A percentile compares a stretch with the other conserved stretches of the same genome.
phyloP scores from a whole-genome alignment of 2,797 vertebrate species.

The Artibeus lituratus region DNA sequence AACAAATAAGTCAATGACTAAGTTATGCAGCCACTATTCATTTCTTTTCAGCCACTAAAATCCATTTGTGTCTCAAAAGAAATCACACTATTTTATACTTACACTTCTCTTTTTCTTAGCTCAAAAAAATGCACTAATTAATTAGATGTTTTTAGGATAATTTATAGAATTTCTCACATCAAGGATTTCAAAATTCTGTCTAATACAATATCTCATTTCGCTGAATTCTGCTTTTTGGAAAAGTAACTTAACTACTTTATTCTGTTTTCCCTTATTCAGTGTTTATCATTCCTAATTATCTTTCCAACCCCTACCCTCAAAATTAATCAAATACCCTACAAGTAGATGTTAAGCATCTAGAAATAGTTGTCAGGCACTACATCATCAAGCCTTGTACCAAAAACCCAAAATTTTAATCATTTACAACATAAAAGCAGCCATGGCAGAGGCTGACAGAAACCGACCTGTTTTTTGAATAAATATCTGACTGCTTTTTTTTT shows the following conservation, averaged over 20 bases:
- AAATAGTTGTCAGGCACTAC: slow-evolving; percentile 74
- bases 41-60: neutral
- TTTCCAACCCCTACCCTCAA: neutral
- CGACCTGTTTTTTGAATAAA: slow-evolving; percentile 74
- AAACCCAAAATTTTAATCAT: slow-evolving; percentile 76
- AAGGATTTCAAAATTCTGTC: slow-evolving; percentile 7
- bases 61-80: neutral
- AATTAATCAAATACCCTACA: slow-evolving; percentile 43
- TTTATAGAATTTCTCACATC: neutral
- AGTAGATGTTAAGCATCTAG: slow-evolving; percentile 70
- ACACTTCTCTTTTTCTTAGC: neutral
- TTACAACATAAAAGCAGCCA: slow-evolving; percentile 77
- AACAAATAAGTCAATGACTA: neutral
- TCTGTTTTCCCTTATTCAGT: neutral
- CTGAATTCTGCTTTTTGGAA: neutral
- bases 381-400: slow-evolving; percentile 74
- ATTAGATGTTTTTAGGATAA: neutral
- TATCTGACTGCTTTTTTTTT: slow-evolving; percentile 49
- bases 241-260: slow-evolving; percentile 33
- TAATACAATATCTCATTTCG: neutral
- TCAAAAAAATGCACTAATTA: neutral
- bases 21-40: neutral
- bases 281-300: slow-evolving; percentile 44
- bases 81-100: neutral
- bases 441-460: slow-evolving; percentile 76